Percentiles rank a stretch among this genome's conserved stretches.
Conservation (phyloP, 2,113 vertebrate species). For the Coptodon bakossiorum region DNA sequence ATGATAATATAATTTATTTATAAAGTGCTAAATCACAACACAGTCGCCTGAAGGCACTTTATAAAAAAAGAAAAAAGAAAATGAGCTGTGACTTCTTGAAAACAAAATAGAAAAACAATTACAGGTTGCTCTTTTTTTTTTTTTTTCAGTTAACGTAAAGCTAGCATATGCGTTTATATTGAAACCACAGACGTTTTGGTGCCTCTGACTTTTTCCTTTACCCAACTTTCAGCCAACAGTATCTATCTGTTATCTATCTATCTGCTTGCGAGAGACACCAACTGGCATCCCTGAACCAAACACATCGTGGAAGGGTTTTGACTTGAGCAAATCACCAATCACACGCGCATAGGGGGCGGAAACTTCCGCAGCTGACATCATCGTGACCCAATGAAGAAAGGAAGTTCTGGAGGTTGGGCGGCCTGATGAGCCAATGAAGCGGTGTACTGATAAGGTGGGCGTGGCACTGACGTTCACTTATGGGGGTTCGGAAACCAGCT, state of each 20-base stretch:
- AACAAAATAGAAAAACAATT: background rate
- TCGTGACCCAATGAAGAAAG: slow-evolving; percentile 12
- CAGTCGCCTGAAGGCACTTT: background rate
- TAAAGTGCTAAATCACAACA: background rate
- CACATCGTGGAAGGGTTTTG: background rate
- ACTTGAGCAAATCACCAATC: slow-evolving; percentile 11
- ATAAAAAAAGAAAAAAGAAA: background rate
- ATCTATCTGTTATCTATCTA: background rate
- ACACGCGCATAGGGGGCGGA: background rate
- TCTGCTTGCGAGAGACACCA: background rate
- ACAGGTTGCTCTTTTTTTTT: background rate
- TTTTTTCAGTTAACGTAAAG: background rate
- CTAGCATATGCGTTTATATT: background rate
- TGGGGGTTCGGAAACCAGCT: slow-evolving; percentile 22
- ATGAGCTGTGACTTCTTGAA: background rate
- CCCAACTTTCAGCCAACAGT: background rate
- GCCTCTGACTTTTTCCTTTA: background rate
- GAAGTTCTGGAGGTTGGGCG: slow-evolving; percentile 28
- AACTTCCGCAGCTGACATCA: slow-evolving; percentile 53
- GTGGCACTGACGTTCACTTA: background rate
- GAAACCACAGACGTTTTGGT: background rate
- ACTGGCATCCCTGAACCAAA: slow-evolving; percentile 21
- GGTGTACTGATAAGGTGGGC: background rate
- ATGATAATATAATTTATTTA: background rate
- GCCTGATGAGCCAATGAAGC: slow-evolving; percentile 12